Conservation (phyloP, 2,888 invertebrate genomes). For the Anoncus sp. region DNA sequence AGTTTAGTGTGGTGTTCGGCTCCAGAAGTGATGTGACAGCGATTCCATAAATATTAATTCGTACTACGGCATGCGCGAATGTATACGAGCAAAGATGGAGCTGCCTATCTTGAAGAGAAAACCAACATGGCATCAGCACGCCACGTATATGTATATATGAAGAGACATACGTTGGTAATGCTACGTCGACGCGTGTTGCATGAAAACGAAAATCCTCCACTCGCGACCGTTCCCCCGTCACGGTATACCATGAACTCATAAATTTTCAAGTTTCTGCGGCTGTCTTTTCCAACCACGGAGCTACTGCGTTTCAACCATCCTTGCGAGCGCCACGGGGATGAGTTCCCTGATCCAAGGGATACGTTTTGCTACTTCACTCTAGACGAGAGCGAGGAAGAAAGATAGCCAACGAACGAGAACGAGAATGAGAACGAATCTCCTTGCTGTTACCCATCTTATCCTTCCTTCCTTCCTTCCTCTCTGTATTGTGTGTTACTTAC, state of each 20-base stretch:
- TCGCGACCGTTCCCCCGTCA: slow-evolving; percentile 49
- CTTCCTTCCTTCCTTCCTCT: slow-evolving; percentile 70
- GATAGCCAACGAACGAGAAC: slow-evolving; percentile 18
- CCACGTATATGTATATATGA: slow-evolving; percentile 58
- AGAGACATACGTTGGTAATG: slow-evolving; percentile 62
- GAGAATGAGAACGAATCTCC: slow-evolving; percentile 22
- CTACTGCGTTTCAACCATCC: slow-evolving; percentile 33
- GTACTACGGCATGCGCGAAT: slow-evolving; percentile 66
- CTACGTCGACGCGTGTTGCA: slow-evolving; percentile 41
- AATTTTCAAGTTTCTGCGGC: slow-evolving; percentile 79
- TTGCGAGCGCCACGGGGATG: slow-evolving; percentile 17
- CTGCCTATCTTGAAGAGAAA: slow-evolving; percentile 11
- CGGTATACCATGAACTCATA: slow-evolving; percentile 69
- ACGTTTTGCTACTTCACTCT: slow-evolving; percentile 35
- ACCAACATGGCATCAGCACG: slow-evolving; percentile 7
- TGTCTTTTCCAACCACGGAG: slow-evolving; percentile 72
- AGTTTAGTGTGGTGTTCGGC: neutral
- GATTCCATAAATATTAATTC: slow-evolving; percentile 74
- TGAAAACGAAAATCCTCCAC: slow-evolving; percentile 74
- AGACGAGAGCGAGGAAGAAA: slow-evolving; percentile 31
- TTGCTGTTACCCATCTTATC: slow-evolving; percentile 63
- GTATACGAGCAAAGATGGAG: neutral
- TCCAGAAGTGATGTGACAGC: slow-evolving; percentile 23
- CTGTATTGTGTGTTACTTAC: slow-evolving; percentile 73
- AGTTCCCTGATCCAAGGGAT: slow-evolving; percentile 35